Evolutionary conservation across 2,888 invertebrate species (phyloP).

Genomic region (Sycophila texana): DNA sequence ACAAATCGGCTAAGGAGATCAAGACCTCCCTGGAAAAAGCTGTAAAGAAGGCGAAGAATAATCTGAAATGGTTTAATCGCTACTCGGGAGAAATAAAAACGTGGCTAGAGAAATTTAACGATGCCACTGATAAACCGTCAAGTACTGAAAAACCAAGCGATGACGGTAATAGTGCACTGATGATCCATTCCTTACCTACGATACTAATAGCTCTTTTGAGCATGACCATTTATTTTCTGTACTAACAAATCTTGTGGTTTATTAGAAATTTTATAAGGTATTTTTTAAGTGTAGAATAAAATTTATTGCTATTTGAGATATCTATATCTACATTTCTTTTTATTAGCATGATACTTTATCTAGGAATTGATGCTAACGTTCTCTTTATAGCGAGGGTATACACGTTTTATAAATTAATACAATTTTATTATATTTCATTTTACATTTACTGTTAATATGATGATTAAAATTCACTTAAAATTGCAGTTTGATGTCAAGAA

Average conservation of each 20-base stretch:
- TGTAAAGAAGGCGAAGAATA: slow-evolving; percentile 49
- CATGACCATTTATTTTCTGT: not conserved
- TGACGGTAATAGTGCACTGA: not conserved
- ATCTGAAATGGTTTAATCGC: slow-evolving; percentile 52
- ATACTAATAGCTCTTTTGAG: not conserved
- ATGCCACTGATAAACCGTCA: not conserved
- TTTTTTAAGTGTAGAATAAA: not conserved
- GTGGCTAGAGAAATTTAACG: slow-evolving; percentile 50
- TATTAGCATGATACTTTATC: not conserved
- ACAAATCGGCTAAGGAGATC: slow-evolving; percentile 1
- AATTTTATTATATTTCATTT: slow-evolving; percentile 58
- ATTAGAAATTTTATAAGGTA: not conserved
- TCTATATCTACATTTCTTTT: not conserved
- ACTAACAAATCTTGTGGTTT: not conserved
- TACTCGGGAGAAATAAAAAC: slow-evolving; percentile 45
- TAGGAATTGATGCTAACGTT: not conserved
- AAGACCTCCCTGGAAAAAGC: slow-evolving; percentile 26
- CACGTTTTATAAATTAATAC: slow-evolving; percentile 56
- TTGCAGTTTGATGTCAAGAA: slow-evolving; percentile 22
- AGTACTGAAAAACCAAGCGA: not conserved
- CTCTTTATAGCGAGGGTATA: not conserved
- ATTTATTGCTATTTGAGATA: not conserved
- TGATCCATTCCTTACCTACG: not conserved
- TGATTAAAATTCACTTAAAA: slow-evolving; percentile 41
- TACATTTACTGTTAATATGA: slow-evolving; percentile 7